phyloP scores from a whole-genome alignment of 2,888 invertebrate species.

The Formica aserva region DNA sequence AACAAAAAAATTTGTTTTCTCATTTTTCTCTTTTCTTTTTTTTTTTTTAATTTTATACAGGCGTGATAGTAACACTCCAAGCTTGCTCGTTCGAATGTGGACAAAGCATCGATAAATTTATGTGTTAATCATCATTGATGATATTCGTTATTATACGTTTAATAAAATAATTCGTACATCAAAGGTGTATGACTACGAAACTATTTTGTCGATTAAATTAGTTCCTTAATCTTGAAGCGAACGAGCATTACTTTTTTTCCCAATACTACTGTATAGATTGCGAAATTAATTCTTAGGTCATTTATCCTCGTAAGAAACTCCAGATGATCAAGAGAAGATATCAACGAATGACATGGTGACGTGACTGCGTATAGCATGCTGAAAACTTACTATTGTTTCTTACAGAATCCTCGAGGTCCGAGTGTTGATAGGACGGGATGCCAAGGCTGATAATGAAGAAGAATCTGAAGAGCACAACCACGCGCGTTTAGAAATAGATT shows the following conservation, averaged over 20 bases:
- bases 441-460: background rate
- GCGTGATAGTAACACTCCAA: background rate
- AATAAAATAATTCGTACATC: constrained; percentile 64
- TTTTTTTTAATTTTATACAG: constrained; percentile 14
- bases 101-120: constrained; percentile 53
- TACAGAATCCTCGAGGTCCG: constrained; percentile 52
- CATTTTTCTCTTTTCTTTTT: constrained; percentile 1
- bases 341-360: constrained; percentile 19
- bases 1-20: constrained; percentile 15
- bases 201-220: constrained; percentile 45
- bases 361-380: constrained; percentile 47
- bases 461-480: background rate
- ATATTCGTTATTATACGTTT: constrained; percentile 69
- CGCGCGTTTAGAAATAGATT: background rate
- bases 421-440: background rate
- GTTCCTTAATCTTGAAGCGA: constrained; percentile 22
- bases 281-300: constrained; percentile 3
- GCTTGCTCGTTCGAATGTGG: constrained; percentile 8
- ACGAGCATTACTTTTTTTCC: constrained; percentile 23
- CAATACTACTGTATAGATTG: background rate
- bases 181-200: constrained; percentile 26
- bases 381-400: constrained; percentile 63
- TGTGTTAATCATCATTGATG: constrained; percentile 61
- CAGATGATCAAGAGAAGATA: constrained; percentile 30
- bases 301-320: constrained; percentile 9